phyloP scores from a whole-genome alignment of 1,140 invertebrate genomes.

The Zaprionus camerounensis region DNA sequence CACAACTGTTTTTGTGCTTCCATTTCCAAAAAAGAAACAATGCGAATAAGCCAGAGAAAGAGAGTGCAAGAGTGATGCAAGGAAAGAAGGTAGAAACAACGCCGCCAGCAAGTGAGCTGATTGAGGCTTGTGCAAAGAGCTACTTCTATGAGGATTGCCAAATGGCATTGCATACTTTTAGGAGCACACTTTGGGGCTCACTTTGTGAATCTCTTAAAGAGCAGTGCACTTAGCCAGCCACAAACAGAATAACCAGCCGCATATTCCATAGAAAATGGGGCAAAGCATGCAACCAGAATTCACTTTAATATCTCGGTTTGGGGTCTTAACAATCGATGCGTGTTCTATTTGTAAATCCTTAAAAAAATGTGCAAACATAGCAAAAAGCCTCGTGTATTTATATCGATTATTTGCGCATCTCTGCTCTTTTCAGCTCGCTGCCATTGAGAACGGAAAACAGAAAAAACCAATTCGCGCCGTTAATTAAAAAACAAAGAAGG shows the following conservation, averaged over 20 bases:
- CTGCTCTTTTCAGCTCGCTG: conserved; percentile 51
- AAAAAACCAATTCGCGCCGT: background rate
- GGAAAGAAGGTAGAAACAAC: conserved; percentile 21
- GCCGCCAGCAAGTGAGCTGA: conserved; percentile 41
- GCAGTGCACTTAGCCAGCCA: background rate
- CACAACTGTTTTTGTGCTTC: conserved; percentile 58
- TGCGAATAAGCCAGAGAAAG: conserved; percentile 5
- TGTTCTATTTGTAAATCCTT: background rate
- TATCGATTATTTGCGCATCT: conserved; percentile 19
- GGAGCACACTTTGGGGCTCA: conserved; percentile 39
- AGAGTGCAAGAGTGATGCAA: conserved; percentile 12
- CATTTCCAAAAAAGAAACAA: conserved; percentile 15
- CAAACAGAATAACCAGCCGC: conserved; percentile 16
- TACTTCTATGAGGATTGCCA: conserved; percentile 47
- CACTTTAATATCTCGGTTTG: background rate
- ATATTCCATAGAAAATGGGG: conserved; percentile 7
- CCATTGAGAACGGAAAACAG: conserved; percentile 28
- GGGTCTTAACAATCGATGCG: background rate
- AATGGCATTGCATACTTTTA: conserved; percentile 60
- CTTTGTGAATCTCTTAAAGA: conserved; percentile 45
- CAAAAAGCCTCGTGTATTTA: conserved; percentile 4
- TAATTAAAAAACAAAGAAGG: conserved; percentile 41
- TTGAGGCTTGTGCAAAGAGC: conserved; percentile 43
- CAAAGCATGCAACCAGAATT: background rate
- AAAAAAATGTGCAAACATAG: background rate